phyloP scores from a whole-genome alignment of 2,888 invertebrate genomes.

The Pheosia gnoma region DNA sequence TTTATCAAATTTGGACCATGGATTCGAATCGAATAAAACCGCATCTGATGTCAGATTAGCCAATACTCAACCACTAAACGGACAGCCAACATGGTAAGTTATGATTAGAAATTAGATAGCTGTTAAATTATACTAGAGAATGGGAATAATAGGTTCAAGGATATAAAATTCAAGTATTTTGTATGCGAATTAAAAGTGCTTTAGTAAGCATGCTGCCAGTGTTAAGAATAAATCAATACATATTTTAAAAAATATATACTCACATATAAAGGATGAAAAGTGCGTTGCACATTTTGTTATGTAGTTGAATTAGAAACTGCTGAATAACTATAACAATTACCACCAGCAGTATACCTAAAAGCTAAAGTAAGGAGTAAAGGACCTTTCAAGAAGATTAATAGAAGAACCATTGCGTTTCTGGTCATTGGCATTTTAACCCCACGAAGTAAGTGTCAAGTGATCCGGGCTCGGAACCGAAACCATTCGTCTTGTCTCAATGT shows the following conservation, averaged over 20 bases:
- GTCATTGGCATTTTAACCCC: constrained; percentile 36
- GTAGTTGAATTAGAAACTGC: no score
- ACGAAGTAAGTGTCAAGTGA: constrained; percentile 34
- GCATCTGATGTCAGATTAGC: constrained; percentile 12
- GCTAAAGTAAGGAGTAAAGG: neutral
- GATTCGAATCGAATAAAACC: constrained; percentile 11
- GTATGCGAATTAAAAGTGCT: no score
- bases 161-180: no score
- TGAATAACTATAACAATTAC: no score
- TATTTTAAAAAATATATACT: no score
- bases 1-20: neutral
- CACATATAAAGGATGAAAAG: no score
- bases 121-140: constrained; percentile 1
- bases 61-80: constrained; percentile 18
- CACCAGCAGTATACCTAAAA: neutral
- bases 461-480: constrained; percentile 11
- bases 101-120: constrained; percentile 24
- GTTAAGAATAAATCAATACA: no score
- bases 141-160: no score
- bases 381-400: constrained; percentile 51
- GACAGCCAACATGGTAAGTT: constrained; percentile 31
- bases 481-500: constrained; percentile 33
- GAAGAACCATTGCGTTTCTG: constrained; percentile 35
- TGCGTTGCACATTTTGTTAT: no score
- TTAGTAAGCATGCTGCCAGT: no score